phyloP scores from a whole-genome alignment of 30 jellyfish, hydroid and myxozoan genomes.

The Turritopsis dohrnii region DNA sequence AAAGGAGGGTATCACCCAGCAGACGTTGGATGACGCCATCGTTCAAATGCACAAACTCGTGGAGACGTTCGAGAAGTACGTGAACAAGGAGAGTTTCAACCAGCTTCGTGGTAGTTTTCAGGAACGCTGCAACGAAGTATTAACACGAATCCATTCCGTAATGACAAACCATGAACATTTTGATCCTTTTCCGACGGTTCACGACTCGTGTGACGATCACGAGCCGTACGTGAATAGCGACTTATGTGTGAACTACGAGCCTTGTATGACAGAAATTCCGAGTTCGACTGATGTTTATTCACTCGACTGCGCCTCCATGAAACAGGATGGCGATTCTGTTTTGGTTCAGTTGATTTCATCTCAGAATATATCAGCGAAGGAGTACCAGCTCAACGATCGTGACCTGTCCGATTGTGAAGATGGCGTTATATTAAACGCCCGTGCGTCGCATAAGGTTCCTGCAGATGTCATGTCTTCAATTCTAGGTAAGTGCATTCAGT shows the following conservation, averaged over 20 bases:
- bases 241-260: too few relatives aligned
- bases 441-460: conserved; percentile 7
- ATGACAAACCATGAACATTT: background rate
- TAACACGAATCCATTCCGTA: background rate
- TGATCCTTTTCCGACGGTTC: background rate
- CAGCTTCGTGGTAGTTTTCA: conserved; percentile 12
- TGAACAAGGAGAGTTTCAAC: background rate
- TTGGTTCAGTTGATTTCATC: background rate
- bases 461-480: conserved; percentile 25
- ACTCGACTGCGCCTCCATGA: background rate
- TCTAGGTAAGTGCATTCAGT: conserved; percentile 12
- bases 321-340: background rate
- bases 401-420: background rate
- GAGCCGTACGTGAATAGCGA: too few relatives aligned
- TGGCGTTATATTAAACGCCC: background rate
- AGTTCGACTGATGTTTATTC: too few relatives aligned
- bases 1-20: background rate
- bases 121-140: background rate
- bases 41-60: conserved; percentile 5
- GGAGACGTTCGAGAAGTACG: background rate
- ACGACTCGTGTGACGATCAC: background rate
- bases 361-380: background rate
- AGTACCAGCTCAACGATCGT: background rate
- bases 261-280: too few relatives aligned
- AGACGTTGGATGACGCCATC: background rate